Evolutionary conservation across 2,888 invertebrate genomes (phyloP).

Genomic region (Nesidiocoris tenuis): DNA sequence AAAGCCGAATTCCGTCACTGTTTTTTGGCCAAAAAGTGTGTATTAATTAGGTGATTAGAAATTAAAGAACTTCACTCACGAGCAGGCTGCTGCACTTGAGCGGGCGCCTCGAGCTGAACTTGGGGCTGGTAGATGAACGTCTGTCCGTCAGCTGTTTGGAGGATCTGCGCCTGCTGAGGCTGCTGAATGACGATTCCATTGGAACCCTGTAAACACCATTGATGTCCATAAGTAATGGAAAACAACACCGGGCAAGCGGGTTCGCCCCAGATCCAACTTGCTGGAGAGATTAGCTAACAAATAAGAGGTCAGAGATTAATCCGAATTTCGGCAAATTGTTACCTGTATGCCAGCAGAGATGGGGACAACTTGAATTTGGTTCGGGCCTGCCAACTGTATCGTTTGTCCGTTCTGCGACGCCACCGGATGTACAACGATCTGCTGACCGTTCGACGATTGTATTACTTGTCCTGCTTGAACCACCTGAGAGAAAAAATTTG

Average conservation of each 20-base stretch:
- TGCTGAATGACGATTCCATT: constrained; percentile 62
- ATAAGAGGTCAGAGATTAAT: background rate
- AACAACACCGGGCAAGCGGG: no score
- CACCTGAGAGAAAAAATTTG: constrained; percentile 57
- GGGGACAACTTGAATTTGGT: constrained; percentile 73
- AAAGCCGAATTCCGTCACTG: background rate
- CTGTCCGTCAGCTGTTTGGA: constrained; percentile 90
- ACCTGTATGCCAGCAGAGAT: constrained; percentile 56
- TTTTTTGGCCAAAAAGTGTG: no score
- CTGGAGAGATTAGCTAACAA: no score
- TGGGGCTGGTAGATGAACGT: constrained; percentile 77
- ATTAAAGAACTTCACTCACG: no score
- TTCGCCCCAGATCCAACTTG: no score
- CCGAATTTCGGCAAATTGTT: no score
- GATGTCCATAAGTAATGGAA: no score
- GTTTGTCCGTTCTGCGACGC: constrained; percentile 59
- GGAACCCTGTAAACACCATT: constrained; percentile 53
- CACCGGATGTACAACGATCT: constrained; percentile 69
- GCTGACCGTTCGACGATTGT: constrained; percentile 68
- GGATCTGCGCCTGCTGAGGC: constrained; percentile 72
- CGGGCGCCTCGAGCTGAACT: constrained; percentile 50
- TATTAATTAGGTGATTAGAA: no score
- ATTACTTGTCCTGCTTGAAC: constrained; percentile 63
- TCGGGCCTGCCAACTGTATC: constrained; percentile 66
- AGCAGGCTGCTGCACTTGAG: constrained; percentile 54